Base-by-base conservation (phyloP, 2,113 vertebrate species). In the Cyrtonyx montezumae region DNA sequence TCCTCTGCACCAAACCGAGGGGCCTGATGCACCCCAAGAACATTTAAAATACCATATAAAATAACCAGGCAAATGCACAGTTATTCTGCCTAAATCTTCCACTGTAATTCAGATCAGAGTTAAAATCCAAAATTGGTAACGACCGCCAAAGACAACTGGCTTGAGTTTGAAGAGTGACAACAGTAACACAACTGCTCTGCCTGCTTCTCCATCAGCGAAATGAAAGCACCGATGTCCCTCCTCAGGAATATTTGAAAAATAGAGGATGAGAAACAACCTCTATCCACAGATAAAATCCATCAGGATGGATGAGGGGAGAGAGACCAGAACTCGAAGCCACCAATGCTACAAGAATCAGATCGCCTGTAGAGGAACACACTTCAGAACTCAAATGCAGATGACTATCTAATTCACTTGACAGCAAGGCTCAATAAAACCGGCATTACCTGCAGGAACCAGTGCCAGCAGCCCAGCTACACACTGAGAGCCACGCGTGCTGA, bases 391-490 rank as follows among this genome's bases (percentile, higher is more conserved):
- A 79, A 81, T 34, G 55, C 34, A 56, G 37, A 40, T 15, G 13
- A 78, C 32, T 75, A 36, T 32, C 37, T 66, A 28, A 65, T n/a
- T 25, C 25, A 70, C 21, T 1, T 15, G 48, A 40, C 48, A 56
- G 36, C 8, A 15, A 32, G 5, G 10, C 48, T 75, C 74, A 63
- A 19, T 3, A 18, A 2, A 45, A 78, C 86, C 82, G 32, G 0
- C 6, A 26, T 1, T 16, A 51, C 37, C 21, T n/a, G 43, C 20
- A 8, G n/a, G 49, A 90, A 34, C 11, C 25, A 17, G 17, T 2
- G 26, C 37, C 36, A 49, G 55, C 0, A 32, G 25, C 19, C 9
- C 0, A 0, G 13, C 48, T 28, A 0, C 37, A 9, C 37, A 37
- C 37, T 37, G 37, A 37, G 37, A 37, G 37, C 37, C 37, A 37